Evolutionary conservation across 2,797 vertebrate species (phyloP).

Genomic region (Gastrophryne carolinensis): DNA sequence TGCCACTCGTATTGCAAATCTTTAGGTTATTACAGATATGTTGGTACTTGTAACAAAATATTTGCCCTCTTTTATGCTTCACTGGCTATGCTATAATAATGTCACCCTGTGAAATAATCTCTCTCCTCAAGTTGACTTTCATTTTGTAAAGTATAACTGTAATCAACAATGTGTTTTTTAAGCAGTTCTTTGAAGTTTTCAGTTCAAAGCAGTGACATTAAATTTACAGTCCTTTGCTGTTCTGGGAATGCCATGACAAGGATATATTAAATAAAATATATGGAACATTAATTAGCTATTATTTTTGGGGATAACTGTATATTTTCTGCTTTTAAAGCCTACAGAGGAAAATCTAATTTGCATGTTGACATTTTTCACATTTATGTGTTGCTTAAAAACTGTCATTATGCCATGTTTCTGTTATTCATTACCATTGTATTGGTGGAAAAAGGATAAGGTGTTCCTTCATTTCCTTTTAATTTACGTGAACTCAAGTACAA

Average conservation of each 20-base stretch:
- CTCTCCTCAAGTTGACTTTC: constrained; percentile 7
- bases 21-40: constrained; percentile 21
- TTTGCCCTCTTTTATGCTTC: constrained; percentile 29
- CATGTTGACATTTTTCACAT: neutral
- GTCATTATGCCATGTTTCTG: neutral
- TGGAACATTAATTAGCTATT: neutral
- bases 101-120: constrained; percentile 7
- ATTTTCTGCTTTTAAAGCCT: neutral
- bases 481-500: too few relatives aligned
- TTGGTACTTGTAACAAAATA: constrained; percentile 22
- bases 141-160: neutral
- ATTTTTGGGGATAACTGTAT: neutral
- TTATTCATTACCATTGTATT: too few relatives aligned
- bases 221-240: neutral
- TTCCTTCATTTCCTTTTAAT: too few relatives aligned
- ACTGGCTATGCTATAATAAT: constrained; percentile 16
- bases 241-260: neutral
- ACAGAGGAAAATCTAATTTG: neutral
- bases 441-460: too few relatives aligned
- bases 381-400: neutral
- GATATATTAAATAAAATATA: too few relatives aligned
- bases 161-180: constrained; percentile 15
- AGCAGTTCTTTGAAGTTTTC: neutral
- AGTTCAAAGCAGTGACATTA: neutral
- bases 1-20: constrained; percentile 7